phyloP scores from a whole-genome alignment of 2,113 vertebrate genomes.

The Pangasianodon hypophthalmus region DNA sequence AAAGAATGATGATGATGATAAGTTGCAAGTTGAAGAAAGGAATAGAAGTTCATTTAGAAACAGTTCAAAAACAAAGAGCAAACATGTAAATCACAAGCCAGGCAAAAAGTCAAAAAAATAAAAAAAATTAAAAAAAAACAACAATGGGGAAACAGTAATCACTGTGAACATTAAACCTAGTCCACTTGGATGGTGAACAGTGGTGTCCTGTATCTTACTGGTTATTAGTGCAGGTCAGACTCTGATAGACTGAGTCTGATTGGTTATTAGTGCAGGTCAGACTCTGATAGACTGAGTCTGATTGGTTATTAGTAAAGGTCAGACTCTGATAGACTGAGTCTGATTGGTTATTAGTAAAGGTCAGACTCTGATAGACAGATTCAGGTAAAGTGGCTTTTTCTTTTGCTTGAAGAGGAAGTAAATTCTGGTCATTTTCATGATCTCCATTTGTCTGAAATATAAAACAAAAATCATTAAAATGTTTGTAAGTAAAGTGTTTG shows the following conservation, averaged over 20 bases:
- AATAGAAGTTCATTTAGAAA: not conserved
- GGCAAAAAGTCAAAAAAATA: too few relatives aligned
- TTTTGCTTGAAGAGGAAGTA: not conserved
- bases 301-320: too few relatives aligned
- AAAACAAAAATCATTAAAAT: not conserved
- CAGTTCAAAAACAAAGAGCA: not conserved
- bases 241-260: not conserved
- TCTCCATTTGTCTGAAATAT: not conserved
- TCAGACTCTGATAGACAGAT: not conserved
- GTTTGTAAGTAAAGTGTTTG: not conserved
- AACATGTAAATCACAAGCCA: too few relatives aligned
- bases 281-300: too few relatives aligned
- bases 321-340: too few relatives aligned
- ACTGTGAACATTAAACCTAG: not conserved
- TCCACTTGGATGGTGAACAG: constrained; percentile 53
- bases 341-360: too few relatives aligned
- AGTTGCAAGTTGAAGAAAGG: not conserved
- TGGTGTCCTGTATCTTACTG: constrained; percentile 43
- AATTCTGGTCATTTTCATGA: not conserved
- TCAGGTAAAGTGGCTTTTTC: not conserved
- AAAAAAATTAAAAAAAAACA: not conserved
- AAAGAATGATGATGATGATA: too few relatives aligned
- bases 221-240: not conserved
- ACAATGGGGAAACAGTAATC: not conserved
- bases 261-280: too few relatives aligned